These are phyloP conservation scores for Spodoptera exigua DNA, from an alignment of 2,888 invertebrate species.

Conservation along the genomic window DNA sequence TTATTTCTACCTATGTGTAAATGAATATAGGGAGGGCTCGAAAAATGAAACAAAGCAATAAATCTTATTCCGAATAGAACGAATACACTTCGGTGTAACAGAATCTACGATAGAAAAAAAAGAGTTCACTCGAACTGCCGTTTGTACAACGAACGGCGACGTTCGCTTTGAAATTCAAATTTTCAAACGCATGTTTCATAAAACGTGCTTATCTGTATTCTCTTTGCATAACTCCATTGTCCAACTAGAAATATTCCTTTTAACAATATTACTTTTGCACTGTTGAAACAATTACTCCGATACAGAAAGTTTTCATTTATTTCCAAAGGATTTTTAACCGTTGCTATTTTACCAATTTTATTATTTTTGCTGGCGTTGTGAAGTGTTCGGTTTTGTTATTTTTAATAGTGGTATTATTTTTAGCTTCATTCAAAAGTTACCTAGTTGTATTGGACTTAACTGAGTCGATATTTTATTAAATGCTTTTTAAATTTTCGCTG, in stretches of 20 bases:
- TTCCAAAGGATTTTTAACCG: neutral
- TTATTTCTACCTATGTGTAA: too few species aligned
- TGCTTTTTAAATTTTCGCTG: too few species aligned
- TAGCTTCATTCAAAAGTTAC: too few species aligned
- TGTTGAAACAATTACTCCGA: constrained; percentile 32
- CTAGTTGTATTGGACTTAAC: too few species aligned
- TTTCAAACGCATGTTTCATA: constrained; percentile 64
- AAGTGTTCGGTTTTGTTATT: neutral
- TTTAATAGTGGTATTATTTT: too few species aligned
- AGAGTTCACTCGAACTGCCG: constrained; percentile 49
- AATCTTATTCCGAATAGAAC: neutral
- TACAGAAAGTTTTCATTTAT: neutral
- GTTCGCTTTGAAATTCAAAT: constrained; percentile 70
- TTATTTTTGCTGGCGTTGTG: neutral
- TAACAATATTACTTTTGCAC: constrained; percentile 44
- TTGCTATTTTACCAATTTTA: neutral
- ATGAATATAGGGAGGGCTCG: neutral
- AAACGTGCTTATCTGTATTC: constrained; percentile 64
- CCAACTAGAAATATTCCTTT: constrained; percentile 45
- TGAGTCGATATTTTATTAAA: too few species aligned
- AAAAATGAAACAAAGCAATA: neutral
- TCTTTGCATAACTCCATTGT: constrained; percentile 58
- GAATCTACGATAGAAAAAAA: constrained; percentile 37
- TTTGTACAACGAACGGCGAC: constrained; percentile 55
- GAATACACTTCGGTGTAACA: constrained; percentile 30